A percentile compares a stretch with the other conserved stretches of the same genome.
phyloP scores from a whole-genome alignment of 2,888 invertebrate genomes.

The Torymus tubicola region DNA sequence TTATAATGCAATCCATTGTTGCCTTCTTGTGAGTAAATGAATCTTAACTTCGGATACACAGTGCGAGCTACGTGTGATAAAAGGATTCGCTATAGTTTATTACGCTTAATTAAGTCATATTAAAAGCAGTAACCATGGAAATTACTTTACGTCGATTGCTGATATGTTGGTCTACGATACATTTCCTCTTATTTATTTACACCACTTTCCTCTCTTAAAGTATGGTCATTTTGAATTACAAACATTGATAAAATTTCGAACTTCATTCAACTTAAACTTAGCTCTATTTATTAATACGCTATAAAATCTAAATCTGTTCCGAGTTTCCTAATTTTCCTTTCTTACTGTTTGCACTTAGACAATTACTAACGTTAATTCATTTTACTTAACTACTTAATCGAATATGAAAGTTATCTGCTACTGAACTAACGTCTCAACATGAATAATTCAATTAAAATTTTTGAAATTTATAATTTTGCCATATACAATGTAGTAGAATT shows the following conservation, averaged over 20 bases:
- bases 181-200: conserved; percentile 41
- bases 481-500: too few relatives aligned
- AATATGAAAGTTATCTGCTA: conserved; percentile 3
- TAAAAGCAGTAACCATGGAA: conserved; percentile 24
- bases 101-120: conserved; percentile 9
- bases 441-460: too few relatives aligned
- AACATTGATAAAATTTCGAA: conserved; percentile 34
- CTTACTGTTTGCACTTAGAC: not conserved
- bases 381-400: not conserved
- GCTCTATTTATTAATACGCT: conserved; percentile 13
- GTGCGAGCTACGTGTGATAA: not conserved
- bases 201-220: not conserved
- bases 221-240: conserved; percentile 25
- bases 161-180: conserved; percentile 49
- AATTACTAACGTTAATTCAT: not conserved
- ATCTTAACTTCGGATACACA: conserved; percentile 21
- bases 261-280: conserved; percentile 21
- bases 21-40: conserved; percentile 7
- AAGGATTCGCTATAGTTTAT: not conserved
- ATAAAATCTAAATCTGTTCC: conserved; percentile 25
- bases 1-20: conserved; percentile 15
- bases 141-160: conserved; percentile 34
- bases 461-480: too few relatives aligned
- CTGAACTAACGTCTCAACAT: too few relatives aligned
- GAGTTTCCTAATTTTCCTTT: not conserved